Evolutionary conservation across 64 coral and sea anemone genomes (phyloP).

Genomic region (Pocillopora damicornis): DNA sequence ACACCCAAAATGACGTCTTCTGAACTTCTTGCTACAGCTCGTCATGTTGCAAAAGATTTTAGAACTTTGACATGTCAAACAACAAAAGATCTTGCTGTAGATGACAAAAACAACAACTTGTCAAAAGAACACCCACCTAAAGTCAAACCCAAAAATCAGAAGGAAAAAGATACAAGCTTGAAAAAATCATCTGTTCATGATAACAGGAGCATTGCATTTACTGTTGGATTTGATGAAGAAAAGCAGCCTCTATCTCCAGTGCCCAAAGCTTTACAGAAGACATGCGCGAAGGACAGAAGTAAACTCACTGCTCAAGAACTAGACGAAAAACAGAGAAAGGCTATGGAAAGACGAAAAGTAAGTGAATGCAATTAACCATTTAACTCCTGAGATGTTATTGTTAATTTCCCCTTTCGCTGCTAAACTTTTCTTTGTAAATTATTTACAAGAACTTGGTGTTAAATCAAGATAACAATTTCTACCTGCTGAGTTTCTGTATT

Average conservation of each 20-base stretch:
- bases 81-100: slow-evolving; percentile 47
- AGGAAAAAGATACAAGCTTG: background rate
- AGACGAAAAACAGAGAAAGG: slow-evolving; percentile 56
- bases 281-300: slow-evolving; percentile 6
- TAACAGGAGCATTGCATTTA: slow-evolving; percentile 40
- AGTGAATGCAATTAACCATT: background rate
- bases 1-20: slow-evolving; percentile 26
- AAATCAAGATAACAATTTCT: no score
- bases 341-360: slow-evolving; percentile 64
- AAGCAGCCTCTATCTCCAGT: background rate
- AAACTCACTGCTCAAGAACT: slow-evolving; percentile 42
- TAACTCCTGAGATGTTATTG: no score
- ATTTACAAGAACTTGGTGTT: no score
- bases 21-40: slow-evolving; percentile 50
- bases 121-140: background rate
- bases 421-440: background rate
- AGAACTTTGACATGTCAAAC: slow-evolving; percentile 44
- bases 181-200: background rate
- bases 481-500: background rate
- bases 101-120: slow-evolving; percentile 41
- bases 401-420: no score
- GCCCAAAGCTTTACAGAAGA: slow-evolving; percentile 6
- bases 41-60: slow-evolving; percentile 49
- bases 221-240: slow-evolving; percentile 35
- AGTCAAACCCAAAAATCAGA: background rate